Evolutionary conservation across 2,797 vertebrate species (phyloP).

Genomic region (Schizopygopsis pylzovi): DNA sequence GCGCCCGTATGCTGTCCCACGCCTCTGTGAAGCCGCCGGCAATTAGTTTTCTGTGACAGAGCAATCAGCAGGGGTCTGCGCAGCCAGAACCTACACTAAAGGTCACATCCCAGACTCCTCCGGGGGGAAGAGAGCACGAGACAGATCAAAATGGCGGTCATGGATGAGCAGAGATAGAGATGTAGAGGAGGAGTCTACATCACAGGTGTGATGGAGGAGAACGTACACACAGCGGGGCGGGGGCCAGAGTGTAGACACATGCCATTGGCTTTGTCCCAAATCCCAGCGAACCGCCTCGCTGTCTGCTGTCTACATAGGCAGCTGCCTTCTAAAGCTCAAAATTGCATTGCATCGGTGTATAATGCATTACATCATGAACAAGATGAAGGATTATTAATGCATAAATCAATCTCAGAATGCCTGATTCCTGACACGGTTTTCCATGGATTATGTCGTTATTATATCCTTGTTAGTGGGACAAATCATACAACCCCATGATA

Average conservation of each 20-base stretch:
- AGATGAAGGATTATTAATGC: background rate
- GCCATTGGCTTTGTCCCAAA: background rate
- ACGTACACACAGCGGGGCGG: background rate
- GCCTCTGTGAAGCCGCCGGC: constrained; percentile 60
- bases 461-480: background rate
- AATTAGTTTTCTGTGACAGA: constrained; percentile 72
- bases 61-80: constrained; percentile 64
- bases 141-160: constrained; percentile 8
- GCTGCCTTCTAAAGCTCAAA: constrained; percentile 1
- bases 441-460: background rate
- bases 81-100: constrained; percentile 41
- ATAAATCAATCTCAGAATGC: too few species aligned
- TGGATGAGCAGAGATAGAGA: constrained; percentile 28
- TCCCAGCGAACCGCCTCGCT: background rate
- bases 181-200: constrained; percentile 6
- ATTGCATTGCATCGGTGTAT: background rate
- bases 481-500: background rate
- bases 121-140: background rate
- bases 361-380: background rate
- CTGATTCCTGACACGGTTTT: background rate
- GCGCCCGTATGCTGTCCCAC: constrained; percentile 13
- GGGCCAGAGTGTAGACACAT: background rate
- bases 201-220: constrained; percentile 17
- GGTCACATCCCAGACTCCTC: constrained; percentile 42
- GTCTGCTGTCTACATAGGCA: background rate